Percentiles rank a stretch among this genome's conserved stretches.
phyloP scores from a whole-genome alignment of 2,113 vertebrate species.

The Brachirus orientalis region DNA sequence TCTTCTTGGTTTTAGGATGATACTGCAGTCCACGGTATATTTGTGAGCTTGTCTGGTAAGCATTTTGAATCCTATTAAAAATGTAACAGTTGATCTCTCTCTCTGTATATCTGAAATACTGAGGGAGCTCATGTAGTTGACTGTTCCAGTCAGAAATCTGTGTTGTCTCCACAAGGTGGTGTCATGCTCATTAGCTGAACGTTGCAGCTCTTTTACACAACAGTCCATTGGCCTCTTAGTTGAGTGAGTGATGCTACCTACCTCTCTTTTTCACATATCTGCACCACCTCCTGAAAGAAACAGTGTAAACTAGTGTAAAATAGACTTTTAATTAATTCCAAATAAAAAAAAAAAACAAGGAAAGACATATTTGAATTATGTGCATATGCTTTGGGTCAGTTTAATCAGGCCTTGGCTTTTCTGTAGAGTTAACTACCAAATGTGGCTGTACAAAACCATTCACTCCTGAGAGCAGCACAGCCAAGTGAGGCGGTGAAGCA shows the following conservation, averaged over 20 bases:
- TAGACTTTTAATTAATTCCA: neutral
- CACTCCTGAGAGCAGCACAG: no score
- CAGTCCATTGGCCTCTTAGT: neutral
- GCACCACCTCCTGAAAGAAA: neutral
- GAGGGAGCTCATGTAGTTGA: neutral
- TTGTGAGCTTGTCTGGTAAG: constrained; percentile 39
- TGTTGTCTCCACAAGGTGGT: constrained; percentile 81
- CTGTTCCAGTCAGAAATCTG: constrained; percentile 38
- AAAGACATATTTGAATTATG: neutral
- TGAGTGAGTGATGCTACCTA: neutral
- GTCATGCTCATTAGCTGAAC: constrained; percentile 76
- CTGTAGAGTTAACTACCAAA: constrained; percentile 11
- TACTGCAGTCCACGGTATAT: constrained; percentile 9
- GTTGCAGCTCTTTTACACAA: constrained; percentile 34
- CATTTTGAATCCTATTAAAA: constrained; percentile 46
- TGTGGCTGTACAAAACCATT: constrained; percentile 13
- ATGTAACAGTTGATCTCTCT: neutral
- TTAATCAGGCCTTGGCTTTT: constrained; percentile 6
- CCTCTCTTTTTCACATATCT: neutral
- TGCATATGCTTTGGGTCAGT: neutral
- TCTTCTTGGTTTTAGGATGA: neutral
- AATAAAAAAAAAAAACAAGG: neutral
- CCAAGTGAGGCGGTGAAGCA: constrained; percentile 41
- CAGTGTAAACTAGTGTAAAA: neutral
- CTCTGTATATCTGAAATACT: constrained; percentile 11